Conservation (phyloP, 2,113 vertebrate genomes). For the Arvicanthis niloticus region DNA sequence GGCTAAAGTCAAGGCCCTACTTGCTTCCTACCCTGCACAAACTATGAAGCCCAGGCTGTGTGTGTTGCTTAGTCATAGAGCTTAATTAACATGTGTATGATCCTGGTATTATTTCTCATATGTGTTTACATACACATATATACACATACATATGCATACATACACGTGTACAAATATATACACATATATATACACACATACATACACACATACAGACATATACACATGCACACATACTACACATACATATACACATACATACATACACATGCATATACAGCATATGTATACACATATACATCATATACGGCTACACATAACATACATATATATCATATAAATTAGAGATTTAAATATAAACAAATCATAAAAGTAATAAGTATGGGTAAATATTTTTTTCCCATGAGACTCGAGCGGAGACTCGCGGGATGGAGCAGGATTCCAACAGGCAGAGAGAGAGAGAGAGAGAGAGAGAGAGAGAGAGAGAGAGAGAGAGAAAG, state of each 20-base stretch:
- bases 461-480: too few relatives aligned
- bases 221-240: fast-evolving
- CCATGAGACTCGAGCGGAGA: too few relatives aligned
- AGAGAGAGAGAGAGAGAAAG: too few relatives aligned
- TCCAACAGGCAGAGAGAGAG: too few relatives aligned
- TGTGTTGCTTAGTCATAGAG: neutral
- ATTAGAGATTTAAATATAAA: slow-evolving; percentile 23
- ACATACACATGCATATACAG: neutral
- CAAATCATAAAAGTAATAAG: slow-evolving; percentile 11
- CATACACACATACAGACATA: too few relatives aligned
- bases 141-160: too few relatives aligned
- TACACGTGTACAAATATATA: too few relatives aligned
- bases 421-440: too few relatives aligned
- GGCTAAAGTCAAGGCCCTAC: neutral
- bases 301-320: neutral
- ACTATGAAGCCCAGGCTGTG: neutral
- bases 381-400: too few relatives aligned
- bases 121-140: neutral
- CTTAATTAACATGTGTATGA: neutral
- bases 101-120: neutral
- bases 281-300: neutral
- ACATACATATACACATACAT: neutral
- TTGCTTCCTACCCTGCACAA: neutral
- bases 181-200: neutral
- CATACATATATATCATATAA: neutral